These are phyloP conservation scores for Austrofundulus limnaeus DNA, from an alignment of 2,113 vertebrate genomes.

Conservation along the genomic window DNA sequence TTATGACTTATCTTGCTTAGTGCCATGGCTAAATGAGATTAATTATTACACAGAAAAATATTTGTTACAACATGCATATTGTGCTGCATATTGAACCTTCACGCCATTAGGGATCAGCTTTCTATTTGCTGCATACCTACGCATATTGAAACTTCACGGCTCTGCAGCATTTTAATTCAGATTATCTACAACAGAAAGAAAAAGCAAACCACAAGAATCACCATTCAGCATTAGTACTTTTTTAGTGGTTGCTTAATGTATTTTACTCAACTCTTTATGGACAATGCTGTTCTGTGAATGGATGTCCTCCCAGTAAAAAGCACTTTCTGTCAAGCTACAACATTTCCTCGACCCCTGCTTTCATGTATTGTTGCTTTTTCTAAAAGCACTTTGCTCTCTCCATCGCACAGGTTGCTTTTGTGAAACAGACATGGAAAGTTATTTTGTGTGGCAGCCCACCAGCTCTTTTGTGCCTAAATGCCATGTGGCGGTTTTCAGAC, in stretches of 20 bases:
- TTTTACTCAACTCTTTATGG: slow-evolving; percentile 17
- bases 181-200: not conserved
- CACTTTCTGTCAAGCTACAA: slow-evolving; percentile 22
- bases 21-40: not conserved
- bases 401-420: slow-evolving; percentile 6
- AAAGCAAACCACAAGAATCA: not conserved
- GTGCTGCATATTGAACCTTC: not conserved
- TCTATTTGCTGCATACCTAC: not conserved
- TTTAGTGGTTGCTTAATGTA: slow-evolving; percentile 22
- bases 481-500: slow-evolving; percentile 37
- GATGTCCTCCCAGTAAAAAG: slow-evolving; percentile 17
- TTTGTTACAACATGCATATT: too few species aligned
- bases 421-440: slow-evolving; percentile 24
- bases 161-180: not conserved
- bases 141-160: not conserved
- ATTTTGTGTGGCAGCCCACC: slow-evolving; percentile 24
- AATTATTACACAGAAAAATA: not conserved
- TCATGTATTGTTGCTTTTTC: slow-evolving; percentile 36
- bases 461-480: slow-evolving; percentile 38
- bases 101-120: not conserved
- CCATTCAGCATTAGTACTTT: not conserved
- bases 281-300: slow-evolving; percentile 24
- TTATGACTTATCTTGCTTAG: not conserved
- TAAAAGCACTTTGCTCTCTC: slow-evolving; percentile 44
- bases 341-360: not conserved